Conservation (phyloP, 2,888 invertebrate genomes). For the Chromoteleia sp. region DNA sequence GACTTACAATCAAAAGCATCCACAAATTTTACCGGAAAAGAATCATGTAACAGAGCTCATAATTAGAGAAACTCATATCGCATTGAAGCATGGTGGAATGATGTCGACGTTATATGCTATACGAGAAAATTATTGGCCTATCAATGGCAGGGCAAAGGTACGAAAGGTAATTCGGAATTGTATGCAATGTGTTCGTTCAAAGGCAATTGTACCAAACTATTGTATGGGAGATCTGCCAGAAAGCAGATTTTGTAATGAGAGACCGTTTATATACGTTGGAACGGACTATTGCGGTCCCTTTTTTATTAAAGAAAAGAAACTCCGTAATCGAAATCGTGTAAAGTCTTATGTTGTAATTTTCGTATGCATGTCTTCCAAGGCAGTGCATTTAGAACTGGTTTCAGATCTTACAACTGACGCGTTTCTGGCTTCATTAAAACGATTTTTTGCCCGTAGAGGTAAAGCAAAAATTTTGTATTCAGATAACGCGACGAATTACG, state of each 20-base stretch:
- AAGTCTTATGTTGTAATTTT: conserved; percentile 68
- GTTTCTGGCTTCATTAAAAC: conserved; percentile 75
- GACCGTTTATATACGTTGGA: conserved; percentile 8
- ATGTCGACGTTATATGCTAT: conserved; percentile 16
- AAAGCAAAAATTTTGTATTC: conserved; percentile 71
- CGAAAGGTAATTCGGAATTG: conserved; percentile 24
- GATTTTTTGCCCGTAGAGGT: conserved; percentile 79
- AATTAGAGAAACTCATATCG: neutral
- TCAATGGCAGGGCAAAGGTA: neutral
- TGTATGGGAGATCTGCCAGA: conserved; percentile 16
- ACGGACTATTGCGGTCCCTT: conserved; percentile 30
- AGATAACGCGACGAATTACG: conserved; percentile 78
- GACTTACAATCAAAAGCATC: conserved; percentile 13
- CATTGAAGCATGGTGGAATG: neutral
- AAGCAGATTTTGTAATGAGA: neutral
- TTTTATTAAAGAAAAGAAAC: conserved; percentile 22
- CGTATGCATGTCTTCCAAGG: conserved; percentile 76
- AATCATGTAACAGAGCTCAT: conserved; percentile 12
- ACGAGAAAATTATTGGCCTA: conserved; percentile 6
- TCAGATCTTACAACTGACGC: conserved; percentile 74
- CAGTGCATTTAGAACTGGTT: conserved; percentile 77
- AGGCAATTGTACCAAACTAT: conserved; percentile 42
- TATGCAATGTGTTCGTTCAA: conserved; percentile 62
- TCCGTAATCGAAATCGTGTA: neutral
- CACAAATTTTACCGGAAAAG: neutral